Evolutionary conservation across 2,888 invertebrate species (phyloP), one percentile per base, ranked within the genome.

Genomic region (Cephus spinipes): DNA sequence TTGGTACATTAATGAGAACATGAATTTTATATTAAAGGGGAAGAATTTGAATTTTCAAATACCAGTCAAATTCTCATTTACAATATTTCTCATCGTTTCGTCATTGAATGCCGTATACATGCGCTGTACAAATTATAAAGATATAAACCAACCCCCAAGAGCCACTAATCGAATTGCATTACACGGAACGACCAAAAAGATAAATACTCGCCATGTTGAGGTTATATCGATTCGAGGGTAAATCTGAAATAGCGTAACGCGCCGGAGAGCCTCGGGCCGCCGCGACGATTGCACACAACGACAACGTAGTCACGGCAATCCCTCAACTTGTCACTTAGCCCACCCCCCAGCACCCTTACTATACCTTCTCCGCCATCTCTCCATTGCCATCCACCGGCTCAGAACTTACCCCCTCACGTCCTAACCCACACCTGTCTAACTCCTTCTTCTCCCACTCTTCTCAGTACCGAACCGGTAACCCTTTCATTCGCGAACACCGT

Each of bases 251-350:
- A 32, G 55, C 76, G 76, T 76, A 34, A 55, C 30, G 31, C 35
- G 40, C 35, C 75, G 23, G 71, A 79, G 69, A n/a, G 76, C 40
- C 71, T 71, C 74, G 77, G 68, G 81, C 40, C 9, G 79, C 79
- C 83, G 79, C 77, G 79, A 85, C 85, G 88, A 89, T 87, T 87
- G 85, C 84, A 85, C 85, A 87, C 86, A 89, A 89, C 87, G 82
- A 87, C 86, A 89, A 89, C 87, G 82, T 82, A 81, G 86, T 82
- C 85, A 81, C 83, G 83, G 88, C 87, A 89, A 90, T 91, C 89
- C 86, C 87, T 90, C 91, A 90, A 90, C 90, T 89, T 91, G 90
- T 91, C 90, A 91, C 90, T 90, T 90, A 90, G 84, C 82, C 80
- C 77, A 78, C 76, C 76, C 79, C 77, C 75, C 71, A 68, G 75